These are phyloP conservation scores for Tholera decimalis DNA, from an alignment of 2,888 invertebrate genomes.

Conservation along the genomic window DNA sequence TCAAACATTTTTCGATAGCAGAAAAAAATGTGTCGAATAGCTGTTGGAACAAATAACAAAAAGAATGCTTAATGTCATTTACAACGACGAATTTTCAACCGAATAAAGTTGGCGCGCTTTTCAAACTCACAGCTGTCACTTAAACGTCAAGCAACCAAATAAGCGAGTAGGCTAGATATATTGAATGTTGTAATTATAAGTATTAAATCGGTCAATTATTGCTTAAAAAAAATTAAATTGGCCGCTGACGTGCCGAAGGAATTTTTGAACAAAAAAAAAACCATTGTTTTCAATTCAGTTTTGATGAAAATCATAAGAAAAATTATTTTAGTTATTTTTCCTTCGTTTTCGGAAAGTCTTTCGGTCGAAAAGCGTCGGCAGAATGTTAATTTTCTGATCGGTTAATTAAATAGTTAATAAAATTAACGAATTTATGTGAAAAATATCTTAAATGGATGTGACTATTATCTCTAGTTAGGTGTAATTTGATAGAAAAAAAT, in stretches of 20 bases:
- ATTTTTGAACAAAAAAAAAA: slow-evolving; percentile 10
- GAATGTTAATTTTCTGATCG: slow-evolving; percentile 50
- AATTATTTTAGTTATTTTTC: background rate
- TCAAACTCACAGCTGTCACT: slow-evolving; percentile 35
- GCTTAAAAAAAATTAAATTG: slow-evolving; percentile 32
- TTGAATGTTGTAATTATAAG: slow-evolving; percentile 62
- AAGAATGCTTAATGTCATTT: background rate
- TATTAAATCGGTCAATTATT: slow-evolving; percentile 63
- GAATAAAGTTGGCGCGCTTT: slow-evolving; percentile 16
- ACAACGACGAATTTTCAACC: background rate
- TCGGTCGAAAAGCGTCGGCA: slow-evolving; percentile 14
- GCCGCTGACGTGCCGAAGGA: slow-evolving; percentile 32
- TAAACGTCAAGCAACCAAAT: slow-evolving; percentile 45
- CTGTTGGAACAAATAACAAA: background rate
- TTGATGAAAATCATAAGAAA: slow-evolving; percentile 22
- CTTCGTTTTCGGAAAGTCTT: slow-evolving; percentile 23
- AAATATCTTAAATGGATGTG: slow-evolving; percentile 77
- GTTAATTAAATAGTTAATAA: slow-evolving; percentile 60
- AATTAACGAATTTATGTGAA: slow-evolving; percentile 74
- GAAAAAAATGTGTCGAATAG: background rate
- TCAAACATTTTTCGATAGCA: background rate
- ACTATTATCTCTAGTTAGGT: slow-evolving; percentile 72
- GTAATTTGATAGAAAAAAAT: slow-evolving; percentile 41
- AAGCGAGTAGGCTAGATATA: slow-evolving; percentile 54
- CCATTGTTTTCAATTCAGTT: background rate